Conservation (phyloP, 2,113 vertebrate genomes). For the Tricholaema leucomelas region DNA sequence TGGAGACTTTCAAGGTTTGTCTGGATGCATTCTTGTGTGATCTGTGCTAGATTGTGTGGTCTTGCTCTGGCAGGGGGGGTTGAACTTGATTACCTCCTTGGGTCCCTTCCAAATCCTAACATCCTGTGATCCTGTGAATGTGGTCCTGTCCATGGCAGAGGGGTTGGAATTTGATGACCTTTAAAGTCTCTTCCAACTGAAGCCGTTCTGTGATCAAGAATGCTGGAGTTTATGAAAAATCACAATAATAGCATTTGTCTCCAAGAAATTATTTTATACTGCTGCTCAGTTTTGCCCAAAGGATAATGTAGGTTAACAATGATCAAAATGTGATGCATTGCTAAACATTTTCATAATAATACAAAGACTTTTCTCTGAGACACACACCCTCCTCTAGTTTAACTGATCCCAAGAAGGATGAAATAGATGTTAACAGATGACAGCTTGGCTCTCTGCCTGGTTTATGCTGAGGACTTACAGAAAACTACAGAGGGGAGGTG, state of each 20-base stretch:
- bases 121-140: too few relatives aligned
- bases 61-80: too few relatives aligned
- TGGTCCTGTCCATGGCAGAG: too few relatives aligned
- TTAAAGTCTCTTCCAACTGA: too few relatives aligned
- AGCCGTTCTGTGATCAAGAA: not conserved
- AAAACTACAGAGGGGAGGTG: not conserved
- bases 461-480: not conserved
- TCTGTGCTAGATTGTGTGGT: too few relatives aligned
- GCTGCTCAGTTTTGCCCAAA: not conserved
- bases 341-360: not conserved
- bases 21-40: too few relatives aligned
- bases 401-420: not conserved
- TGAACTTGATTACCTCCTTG: too few relatives aligned
- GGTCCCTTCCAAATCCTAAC: too few relatives aligned
- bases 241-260: not conserved
- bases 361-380: not conserved
- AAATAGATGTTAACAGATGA: conserved; percentile 28
- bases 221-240: not conserved
- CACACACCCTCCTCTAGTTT: not conserved
- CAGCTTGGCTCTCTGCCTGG: conserved; percentile 7
- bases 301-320: not conserved
- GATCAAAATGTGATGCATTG: not conserved
- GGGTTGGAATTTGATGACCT: too few relatives aligned
- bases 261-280: not conserved
- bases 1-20: too few relatives aligned